phyloP scores from a whole-genome alignment of 2,113 vertebrate species.

The Lycocorax pyrrhopterus region DNA sequence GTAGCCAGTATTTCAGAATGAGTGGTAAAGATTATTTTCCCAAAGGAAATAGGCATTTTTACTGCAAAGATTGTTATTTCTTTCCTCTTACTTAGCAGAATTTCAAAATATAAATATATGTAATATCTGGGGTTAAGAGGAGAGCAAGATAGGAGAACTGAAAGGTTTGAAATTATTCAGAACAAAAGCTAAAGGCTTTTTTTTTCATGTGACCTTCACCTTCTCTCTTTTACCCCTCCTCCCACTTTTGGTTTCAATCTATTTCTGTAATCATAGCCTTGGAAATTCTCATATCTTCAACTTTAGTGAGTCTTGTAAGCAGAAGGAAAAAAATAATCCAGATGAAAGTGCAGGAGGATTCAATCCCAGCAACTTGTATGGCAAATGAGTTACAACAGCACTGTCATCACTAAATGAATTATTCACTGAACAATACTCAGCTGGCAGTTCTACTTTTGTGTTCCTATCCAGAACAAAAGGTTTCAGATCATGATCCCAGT shows the following conservation, averaged over 20 bases:
- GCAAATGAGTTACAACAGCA: background rate
- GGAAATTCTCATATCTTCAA: background rate
- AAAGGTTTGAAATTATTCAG: background rate
- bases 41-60: background rate
- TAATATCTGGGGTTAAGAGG: background rate
- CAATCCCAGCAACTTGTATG: background rate
- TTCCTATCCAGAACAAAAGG: background rate
- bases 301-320: background rate
- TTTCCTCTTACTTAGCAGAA: background rate
- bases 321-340: background rate
- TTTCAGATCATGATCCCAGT: background rate
- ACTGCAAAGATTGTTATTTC: background rate
- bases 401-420: background rate
- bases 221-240: background rate
- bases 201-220: background rate
- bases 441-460: background rate
- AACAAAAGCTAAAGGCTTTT: background rate
- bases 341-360: background rate
- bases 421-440: background rate
- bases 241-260: background rate
- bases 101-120: background rate
- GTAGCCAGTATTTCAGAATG: background rate
- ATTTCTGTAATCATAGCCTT: background rate
- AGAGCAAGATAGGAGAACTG: background rate
- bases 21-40: background rate